A percentile compares a stretch with the other conserved stretches of the same genome.
Evolutionary conservation across 2,113 vertebrate species (phyloP).

Genomic region (Emydura subglobosa): DNA sequence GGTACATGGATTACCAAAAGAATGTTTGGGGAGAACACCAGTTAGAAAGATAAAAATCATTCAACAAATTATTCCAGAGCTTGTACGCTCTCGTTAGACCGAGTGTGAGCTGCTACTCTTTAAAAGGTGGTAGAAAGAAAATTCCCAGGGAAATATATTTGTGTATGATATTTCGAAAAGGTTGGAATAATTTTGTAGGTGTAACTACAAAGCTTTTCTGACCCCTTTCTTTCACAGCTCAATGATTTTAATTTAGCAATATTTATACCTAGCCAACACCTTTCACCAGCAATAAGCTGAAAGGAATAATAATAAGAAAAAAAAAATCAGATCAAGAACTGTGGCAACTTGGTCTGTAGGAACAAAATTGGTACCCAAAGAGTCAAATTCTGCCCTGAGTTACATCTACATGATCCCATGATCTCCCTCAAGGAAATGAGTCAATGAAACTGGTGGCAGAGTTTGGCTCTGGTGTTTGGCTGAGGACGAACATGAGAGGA

Average conservation of each 20-base stretch:
- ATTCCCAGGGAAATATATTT: not conserved
- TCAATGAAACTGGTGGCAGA: not conserved
- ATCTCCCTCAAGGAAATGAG: not conserved
- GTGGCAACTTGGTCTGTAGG: not conserved
- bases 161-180: not conserved
- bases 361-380: not conserved
- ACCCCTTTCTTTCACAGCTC: not conserved
- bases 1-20: constrained; percentile 57
- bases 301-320: not conserved
- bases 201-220: constrained; percentile 3
- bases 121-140: constrained; percentile 38
- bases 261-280: not conserved
- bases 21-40: constrained; percentile 45
- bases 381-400: not conserved
- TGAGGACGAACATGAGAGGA: constrained; percentile 8
- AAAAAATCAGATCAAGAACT: not conserved
- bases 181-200: constrained; percentile 22
- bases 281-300: not conserved
- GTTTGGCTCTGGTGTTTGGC: not conserved
- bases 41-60: constrained; percentile 44
- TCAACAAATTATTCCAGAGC: constrained; percentile 58
- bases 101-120: constrained; percentile 28
- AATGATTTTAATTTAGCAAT: not conserved
- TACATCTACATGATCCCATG: not conserved
- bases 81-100: constrained; percentile 21